A percentile compares a stretch with the other conserved stretches of the same genome.
Evolutionary conservation across 1,140 invertebrate species (phyloP).

Genomic region (Uloborus diversus): DNA sequence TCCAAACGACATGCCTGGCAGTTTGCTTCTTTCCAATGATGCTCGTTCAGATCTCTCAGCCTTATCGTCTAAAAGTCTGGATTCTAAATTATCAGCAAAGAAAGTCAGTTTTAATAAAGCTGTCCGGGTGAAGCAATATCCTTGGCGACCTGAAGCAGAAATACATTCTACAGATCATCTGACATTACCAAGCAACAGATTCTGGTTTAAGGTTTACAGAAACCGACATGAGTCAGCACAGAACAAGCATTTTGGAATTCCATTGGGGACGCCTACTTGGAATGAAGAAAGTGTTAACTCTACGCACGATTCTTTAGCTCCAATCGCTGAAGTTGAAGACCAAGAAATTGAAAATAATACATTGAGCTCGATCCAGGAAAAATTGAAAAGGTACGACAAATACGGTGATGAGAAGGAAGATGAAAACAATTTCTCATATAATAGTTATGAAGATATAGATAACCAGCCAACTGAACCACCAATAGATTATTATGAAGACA

Average conservation of each 20-base stretch:
- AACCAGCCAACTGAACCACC: conserved; percentile 25
- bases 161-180: conserved; percentile 13
- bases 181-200: conserved; percentile 41
- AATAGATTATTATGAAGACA: conserved; percentile 35
- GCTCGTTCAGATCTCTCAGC: conserved; percentile 29
- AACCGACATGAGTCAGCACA: neutral
- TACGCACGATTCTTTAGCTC: conserved; percentile 27
- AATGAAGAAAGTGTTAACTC: conserved; percentile 21
- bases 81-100: conserved; percentile 19
- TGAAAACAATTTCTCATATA: neutral
- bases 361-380: neutral
- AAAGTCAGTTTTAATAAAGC: conserved; percentile 45
- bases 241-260: neutral
- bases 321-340: conserved; percentile 45
- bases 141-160: conserved; percentile 29
- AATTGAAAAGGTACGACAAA: neutral
- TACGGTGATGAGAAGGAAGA: neutral
- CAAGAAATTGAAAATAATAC: conserved; percentile 1
- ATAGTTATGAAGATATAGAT: neutral
- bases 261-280: neutral
- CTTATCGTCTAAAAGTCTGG: conserved; percentile 18
- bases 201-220: conserved; percentile 57
- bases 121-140: conserved; percentile 38
- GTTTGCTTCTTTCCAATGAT: conserved; percentile 21
- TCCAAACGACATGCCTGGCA: conserved; percentile 20